These are phyloP conservation scores for Cheilosia scutellata DNA, from an alignment of 2,888 invertebrate species.

Conservation along the genomic window DNA sequence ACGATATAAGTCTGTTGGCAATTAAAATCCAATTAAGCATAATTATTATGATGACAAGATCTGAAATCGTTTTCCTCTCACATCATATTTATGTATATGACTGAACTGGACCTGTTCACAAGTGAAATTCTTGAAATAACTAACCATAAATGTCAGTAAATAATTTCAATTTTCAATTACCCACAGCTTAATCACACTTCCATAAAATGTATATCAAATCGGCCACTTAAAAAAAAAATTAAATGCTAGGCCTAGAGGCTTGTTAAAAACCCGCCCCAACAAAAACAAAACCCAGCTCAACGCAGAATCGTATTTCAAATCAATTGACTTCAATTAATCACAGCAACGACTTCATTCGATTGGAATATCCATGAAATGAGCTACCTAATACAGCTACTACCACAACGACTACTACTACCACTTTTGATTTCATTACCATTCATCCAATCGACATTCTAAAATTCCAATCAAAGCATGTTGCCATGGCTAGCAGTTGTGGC, in stretches of 20 bases:
- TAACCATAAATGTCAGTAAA: conserved; percentile 36
- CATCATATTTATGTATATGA: conserved; percentile 5
- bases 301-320: background rate
- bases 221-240: no score
- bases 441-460: conserved; percentile 53
- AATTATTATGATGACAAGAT: conserved; percentile 37
- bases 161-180: conserved; percentile 46
- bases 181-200: conserved; percentile 20
- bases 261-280: no score
- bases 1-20: background rate
- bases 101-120: background rate
- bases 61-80: conserved; percentile 30
- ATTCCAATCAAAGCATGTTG: conserved; percentile 59
- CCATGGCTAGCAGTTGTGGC: conserved; percentile 5
- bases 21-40: conserved; percentile 20
- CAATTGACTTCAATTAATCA: conserved; percentile 71
- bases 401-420: background rate
- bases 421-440: conserved; percentile 44
- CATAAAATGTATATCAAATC: conserved; percentile 3
- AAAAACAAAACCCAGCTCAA: no score
- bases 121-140: conserved; percentile 42
- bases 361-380: conserved; percentile 56
- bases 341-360: conserved; percentile 57
- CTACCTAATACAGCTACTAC: conserved; percentile 26
- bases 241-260: no score